These are phyloP conservation scores for Eupeodes luniger DNA, from an alignment of 2,888 invertebrate genomes.

Conservation along the genomic window DNA sequence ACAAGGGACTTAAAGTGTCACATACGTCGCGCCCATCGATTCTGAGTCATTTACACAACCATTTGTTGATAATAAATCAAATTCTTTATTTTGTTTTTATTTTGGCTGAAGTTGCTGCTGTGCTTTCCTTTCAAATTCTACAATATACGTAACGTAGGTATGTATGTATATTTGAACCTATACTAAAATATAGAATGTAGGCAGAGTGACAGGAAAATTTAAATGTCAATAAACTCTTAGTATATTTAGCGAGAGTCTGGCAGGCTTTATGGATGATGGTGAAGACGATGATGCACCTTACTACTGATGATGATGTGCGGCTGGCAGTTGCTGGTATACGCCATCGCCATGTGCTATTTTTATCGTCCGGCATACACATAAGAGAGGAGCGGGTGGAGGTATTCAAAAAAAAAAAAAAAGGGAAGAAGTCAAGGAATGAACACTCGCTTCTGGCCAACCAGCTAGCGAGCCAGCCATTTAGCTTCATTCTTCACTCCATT, in stretches of 20 bases:
- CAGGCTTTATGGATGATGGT: background rate
- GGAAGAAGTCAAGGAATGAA: constrained; percentile 35
- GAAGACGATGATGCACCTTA: constrained; percentile 41
- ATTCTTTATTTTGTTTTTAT: background rate
- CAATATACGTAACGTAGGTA: background rate
- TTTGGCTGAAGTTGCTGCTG: constrained; percentile 4
- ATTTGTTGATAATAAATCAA: constrained; percentile 49
- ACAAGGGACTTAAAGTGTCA: constrained; percentile 33
- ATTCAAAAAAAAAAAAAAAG: constrained; percentile 32
- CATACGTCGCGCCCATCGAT: constrained; percentile 26
- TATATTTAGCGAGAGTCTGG: background rate
- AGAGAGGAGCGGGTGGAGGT: background rate
- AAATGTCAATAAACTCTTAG: constrained; percentile 61
- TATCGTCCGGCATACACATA: constrained; percentile 1
- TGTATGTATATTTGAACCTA: background rate
- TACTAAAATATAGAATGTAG: background rate
- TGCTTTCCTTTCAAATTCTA: constrained; percentile 19
- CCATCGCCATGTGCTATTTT: constrained; percentile 43
- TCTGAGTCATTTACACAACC: constrained; percentile 24
- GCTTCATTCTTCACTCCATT: constrained; percentile 20
- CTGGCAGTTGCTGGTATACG: constrained; percentile 23
- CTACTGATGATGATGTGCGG: constrained; percentile 14
- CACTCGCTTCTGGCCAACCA: constrained; percentile 11
- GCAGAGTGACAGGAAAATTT: constrained; percentile 37
- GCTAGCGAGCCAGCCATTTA: constrained; percentile 6